These are phyloP conservation scores for Astatoreochromis straeleni DNA, from an alignment of 2,113 vertebrate genomes.

Conservation along the genomic window DNA sequence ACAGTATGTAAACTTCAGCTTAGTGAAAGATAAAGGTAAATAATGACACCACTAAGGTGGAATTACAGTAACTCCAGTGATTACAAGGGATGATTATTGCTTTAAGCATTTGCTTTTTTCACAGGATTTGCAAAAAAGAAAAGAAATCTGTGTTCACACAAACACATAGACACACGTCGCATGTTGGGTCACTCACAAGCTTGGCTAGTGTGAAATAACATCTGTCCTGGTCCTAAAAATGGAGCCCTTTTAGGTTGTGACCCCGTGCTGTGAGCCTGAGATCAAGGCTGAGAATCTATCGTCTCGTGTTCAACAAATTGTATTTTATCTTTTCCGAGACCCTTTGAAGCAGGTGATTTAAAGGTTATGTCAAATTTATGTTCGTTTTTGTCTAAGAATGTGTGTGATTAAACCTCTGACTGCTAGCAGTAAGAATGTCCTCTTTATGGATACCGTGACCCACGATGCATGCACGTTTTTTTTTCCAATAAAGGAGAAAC, in stretches of 20 bases:
- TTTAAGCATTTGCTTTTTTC: neutral
- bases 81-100: neutral
- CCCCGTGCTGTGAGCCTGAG: neutral
- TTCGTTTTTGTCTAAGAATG: neutral
- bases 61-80: neutral
- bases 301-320: neutral
- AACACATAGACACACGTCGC: neutral
- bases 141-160: neutral
- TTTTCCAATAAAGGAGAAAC: neutral
- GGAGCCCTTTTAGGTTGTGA: neutral
- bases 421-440: neutral
- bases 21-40: neutral
- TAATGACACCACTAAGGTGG: neutral
- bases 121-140: neutral
- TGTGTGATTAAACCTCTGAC: neutral
- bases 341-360: neutral
- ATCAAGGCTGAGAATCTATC: conserved; percentile 8
- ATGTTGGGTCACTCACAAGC: neutral
- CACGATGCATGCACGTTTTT: neutral
- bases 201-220: conserved; percentile 43
- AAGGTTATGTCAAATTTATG: neutral
- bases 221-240: conserved; percentile 3
- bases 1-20: neutral
- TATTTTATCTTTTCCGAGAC: neutral
- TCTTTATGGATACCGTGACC: neutral